Evolutionary conservation across 1,140 invertebrate genomes (phyloP).

Genomic region (Ceratosolen fusciceps): DNA sequence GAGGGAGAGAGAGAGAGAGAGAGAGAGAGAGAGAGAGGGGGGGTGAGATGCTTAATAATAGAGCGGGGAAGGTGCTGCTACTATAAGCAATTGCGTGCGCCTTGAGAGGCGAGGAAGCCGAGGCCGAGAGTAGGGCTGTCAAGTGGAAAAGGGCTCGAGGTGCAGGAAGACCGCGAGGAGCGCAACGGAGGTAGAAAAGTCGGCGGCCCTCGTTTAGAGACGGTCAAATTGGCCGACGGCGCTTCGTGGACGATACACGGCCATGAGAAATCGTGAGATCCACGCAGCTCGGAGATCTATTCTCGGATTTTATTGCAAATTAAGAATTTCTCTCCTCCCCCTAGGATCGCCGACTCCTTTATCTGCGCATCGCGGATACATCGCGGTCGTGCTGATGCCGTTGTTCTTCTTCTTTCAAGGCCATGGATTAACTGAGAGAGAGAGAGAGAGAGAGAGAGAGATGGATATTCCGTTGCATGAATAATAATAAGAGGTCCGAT

Average conservation of each 20-base stretch:
- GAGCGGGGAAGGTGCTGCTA: constrained; percentile 14
- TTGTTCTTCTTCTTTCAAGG: constrained; percentile 12
- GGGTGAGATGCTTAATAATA: constrained; percentile 47
- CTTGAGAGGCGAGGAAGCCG: constrained; percentile 14
- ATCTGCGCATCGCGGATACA: background rate
- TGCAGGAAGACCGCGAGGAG: too few species aligned
- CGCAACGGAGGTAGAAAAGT: background rate
- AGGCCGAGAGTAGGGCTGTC: constrained; percentile 13
- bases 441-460: constrained; percentile 17
- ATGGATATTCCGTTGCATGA: constrained; percentile 23
- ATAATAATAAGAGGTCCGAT: constrained; percentile 15
- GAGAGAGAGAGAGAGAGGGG: too few species aligned
- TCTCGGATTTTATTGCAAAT: constrained; percentile 47
- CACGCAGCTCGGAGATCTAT: constrained; percentile 31
- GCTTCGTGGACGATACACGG: constrained; percentile 5
- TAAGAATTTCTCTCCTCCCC: constrained; percentile 32
- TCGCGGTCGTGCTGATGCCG: background rate
- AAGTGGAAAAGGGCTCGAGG: background rate
- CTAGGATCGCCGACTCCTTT: background rate
- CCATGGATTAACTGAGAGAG: constrained; percentile 16
- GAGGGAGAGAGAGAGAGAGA: too few species aligned
- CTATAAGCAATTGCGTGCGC: constrained; percentile 42
- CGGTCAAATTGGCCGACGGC: constrained; percentile 45
- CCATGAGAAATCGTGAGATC: constrained; percentile 21
- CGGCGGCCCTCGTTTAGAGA: constrained; percentile 36